These are phyloP conservation scores for Nematolebias whitei DNA, from an alignment of 2,113 vertebrate genomes.

Conservation along the genomic window DNA sequence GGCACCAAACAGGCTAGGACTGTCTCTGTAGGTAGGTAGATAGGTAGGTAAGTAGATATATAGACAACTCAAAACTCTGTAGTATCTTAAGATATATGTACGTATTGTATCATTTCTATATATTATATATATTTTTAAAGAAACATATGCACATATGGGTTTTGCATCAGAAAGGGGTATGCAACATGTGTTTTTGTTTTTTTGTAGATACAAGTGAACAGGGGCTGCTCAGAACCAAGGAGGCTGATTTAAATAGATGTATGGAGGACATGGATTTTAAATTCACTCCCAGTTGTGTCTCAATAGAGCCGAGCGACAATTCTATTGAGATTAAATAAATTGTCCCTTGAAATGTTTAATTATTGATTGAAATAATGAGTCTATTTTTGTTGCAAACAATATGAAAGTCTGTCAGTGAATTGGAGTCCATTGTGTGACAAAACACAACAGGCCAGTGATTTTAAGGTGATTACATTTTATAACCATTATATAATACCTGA, in stretches of 20 bases:
- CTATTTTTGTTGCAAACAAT: constrained; percentile 31
- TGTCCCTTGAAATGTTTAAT: constrained; percentile 41
- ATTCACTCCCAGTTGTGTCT: constrained; percentile 62
- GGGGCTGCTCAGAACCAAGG: constrained; percentile 12
- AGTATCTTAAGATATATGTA: too few relatives aligned
- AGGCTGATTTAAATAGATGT: constrained; percentile 49
- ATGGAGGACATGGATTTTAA: constrained; percentile 55
- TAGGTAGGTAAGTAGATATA: too few relatives aligned
- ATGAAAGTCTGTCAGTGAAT: constrained; percentile 10
- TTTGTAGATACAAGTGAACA: not conserved
- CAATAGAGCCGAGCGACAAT: constrained; percentile 40
- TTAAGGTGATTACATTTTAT: not conserved
- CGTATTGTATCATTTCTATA: too few relatives aligned
- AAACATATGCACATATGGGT: too few relatives aligned
- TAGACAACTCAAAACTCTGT: too few relatives aligned
- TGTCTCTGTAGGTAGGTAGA: too few relatives aligned
- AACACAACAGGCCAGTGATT: constrained; percentile 14
- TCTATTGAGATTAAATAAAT: constrained; percentile 45
- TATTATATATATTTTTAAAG: too few relatives aligned
- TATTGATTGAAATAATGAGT: constrained; percentile 56
- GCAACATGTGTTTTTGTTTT: too few relatives aligned
- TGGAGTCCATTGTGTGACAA: constrained; percentile 34
- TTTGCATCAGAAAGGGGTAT: not conserved
- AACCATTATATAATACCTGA: not conserved
- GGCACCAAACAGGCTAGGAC: too few relatives aligned